Evolutionary conservation across 2,797 vertebrate genomes (phyloP).

Genomic region (Avahi laniger): DNA sequence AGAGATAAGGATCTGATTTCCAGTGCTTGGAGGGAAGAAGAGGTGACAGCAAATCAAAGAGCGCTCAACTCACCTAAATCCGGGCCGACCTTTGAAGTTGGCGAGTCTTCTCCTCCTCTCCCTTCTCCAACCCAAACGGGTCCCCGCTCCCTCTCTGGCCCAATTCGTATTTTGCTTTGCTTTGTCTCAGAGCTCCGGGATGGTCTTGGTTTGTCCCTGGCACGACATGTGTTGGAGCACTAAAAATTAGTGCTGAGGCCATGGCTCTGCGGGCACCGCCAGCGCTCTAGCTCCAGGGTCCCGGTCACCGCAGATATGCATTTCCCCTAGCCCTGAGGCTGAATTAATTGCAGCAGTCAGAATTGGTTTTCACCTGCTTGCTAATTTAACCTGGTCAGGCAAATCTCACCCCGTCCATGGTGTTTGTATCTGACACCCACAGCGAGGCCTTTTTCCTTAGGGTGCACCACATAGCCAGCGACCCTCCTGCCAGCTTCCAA

Average conservation of each 20-base stretch:
- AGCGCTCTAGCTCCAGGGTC: rapidly evolving
- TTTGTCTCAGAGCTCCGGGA: slow-evolving; percentile 36
- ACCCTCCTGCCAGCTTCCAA: background rate
- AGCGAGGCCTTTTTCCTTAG: background rate
- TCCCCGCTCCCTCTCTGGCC: background rate
- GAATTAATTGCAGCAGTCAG: background rate
- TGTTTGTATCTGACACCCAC: background rate
- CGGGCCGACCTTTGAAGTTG: slow-evolving; percentile 9
- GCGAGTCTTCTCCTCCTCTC: background rate
- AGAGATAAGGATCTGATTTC: slow-evolving; percentile 31
- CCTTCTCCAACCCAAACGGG: background rate
- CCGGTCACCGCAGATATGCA: rapidly evolving
- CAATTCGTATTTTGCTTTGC: slow-evolving; percentile 52
- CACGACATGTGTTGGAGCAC: rapidly evolving
- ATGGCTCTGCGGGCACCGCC: rapidly evolving
- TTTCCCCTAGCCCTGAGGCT: background rate
- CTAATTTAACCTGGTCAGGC: background rate
- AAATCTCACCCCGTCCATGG: background rate
- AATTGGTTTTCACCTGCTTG: background rate
- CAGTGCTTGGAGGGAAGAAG: background rate
- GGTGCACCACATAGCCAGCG: background rate
- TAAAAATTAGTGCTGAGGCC: background rate
- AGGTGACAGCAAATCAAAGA: slow-evolving; percentile 51
- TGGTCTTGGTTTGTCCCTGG: background rate
- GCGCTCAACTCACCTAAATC: background rate